Percentiles rank a stretch among this genome's conserved stretches.
Conservation (phyloP, 2,888 invertebrate species). For the Microctonus aethiopoides region DNA sequence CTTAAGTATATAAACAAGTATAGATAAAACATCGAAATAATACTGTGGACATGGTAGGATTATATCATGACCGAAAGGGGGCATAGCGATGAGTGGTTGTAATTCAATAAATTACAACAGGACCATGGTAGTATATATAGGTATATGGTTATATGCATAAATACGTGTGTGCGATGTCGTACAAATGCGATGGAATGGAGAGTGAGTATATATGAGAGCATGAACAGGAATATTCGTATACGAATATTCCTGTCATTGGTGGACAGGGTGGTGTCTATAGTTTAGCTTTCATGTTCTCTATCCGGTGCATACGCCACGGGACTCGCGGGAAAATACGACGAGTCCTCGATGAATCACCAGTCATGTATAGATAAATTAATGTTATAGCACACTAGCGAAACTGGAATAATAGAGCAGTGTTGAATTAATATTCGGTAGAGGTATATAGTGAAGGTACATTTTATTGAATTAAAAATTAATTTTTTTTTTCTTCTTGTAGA, state of each 20-base stretch:
- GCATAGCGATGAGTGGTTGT: conserved; percentile 12
- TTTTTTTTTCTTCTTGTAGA: no score
- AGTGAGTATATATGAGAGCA: conserved; percentile 42
- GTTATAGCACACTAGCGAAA: neutral
- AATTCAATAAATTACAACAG: conserved; percentile 45
- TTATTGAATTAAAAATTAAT: no score
- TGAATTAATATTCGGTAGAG: neutral
- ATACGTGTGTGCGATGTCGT: conserved; percentile 46
- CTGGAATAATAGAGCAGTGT: conserved; percentile 7
- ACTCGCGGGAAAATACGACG: conserved; percentile 60
- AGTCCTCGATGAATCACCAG: conserved; percentile 61
- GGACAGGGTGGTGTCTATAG: conserved; percentile 42
- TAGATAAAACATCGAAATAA: conserved; percentile 16
- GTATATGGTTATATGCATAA: no score
- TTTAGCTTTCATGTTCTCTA: conserved; percentile 58
- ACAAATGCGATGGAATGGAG: conserved; percentile 49
- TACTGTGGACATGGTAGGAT: conserved; percentile 16
- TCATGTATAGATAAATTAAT: conserved; percentile 19
- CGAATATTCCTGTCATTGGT: conserved; percentile 63
- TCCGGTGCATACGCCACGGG: conserved; percentile 57
- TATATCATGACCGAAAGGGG: conserved; percentile 13
- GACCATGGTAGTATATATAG: conserved; percentile 35
- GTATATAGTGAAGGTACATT: no score
- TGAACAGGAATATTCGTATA: conserved; percentile 53
- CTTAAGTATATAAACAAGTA: neutral